Evolutionary conservation across 2,888 invertebrate species (phyloP).

Genomic region (Epistrophe eligans): DNA sequence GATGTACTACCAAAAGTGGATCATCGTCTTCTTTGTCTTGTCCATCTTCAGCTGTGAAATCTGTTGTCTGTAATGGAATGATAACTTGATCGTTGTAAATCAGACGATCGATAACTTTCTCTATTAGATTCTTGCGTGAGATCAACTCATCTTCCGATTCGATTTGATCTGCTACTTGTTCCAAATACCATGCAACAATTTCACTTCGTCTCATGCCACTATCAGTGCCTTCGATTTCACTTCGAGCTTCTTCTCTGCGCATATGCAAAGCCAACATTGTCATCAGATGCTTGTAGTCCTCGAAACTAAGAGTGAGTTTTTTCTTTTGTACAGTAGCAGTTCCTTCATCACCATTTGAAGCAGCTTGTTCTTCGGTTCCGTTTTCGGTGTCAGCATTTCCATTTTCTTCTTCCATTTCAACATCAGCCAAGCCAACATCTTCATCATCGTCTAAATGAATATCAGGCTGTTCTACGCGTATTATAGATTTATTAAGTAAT

Average conservation of each 20-base stretch:
- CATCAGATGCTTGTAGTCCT: constrained; percentile 96
- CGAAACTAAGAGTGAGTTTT: constrained; percentile 93
- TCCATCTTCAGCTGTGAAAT: constrained; percentile 79
- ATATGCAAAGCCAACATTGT: constrained; percentile 96
- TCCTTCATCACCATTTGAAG: constrained; percentile 41
- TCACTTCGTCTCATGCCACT: constrained; percentile 90
- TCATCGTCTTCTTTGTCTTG: constrained; percentile 86
- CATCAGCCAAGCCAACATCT: constrained; percentile 85
- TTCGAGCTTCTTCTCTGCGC: constrained; percentile 91
- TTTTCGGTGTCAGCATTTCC: constrained; percentile 80
- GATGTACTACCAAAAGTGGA: constrained; percentile 96
- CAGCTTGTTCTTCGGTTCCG: constrained; percentile 79
- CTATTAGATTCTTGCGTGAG: constrained; percentile 94
- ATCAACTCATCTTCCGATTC: constrained; percentile 96
- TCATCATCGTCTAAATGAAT: constrained; percentile 95
- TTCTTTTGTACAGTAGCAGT: constrained; percentile 86
- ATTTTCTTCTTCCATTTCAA: constrained; percentile 86
- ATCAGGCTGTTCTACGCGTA: constrained; percentile 98
- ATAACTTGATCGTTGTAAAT: constrained; percentile 88
- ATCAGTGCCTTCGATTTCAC: constrained; percentile 87
- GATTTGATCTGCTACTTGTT: constrained; percentile 93
- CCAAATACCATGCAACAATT: constrained; percentile 96
- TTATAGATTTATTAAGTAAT: constrained; percentile 97
- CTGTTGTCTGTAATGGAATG: constrained; percentile 82
- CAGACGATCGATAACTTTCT: constrained; percentile 96